Conservation (phyloP, 2,113 vertebrate genomes). For the Dipodomys ordii region DNA sequence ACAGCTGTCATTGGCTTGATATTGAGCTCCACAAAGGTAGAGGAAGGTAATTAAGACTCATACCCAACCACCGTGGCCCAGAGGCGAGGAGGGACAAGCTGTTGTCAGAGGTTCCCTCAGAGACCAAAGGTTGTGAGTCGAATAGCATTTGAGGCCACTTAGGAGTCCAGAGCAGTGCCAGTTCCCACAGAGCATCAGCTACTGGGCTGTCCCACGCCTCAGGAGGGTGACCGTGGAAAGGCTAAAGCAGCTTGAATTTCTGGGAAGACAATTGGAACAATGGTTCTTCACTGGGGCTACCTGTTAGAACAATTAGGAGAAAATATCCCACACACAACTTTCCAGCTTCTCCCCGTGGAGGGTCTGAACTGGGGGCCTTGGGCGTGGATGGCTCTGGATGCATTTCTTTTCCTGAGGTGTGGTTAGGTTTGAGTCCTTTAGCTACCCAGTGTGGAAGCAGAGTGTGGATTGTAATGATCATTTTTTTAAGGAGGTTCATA, state of each 20-base stretch:
- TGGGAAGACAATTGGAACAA: not conserved
- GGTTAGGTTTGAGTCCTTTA: not conserved
- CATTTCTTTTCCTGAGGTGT: not conserved
- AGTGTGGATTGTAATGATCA: too few relatives aligned
- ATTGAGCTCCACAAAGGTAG: not conserved
- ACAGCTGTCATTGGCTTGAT: not conserved
- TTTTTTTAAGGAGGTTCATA: not conserved
- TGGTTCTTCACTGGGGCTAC: not conserved
- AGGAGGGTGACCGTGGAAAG: accelerated
- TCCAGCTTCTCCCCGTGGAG: not conserved
- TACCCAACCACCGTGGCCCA: not conserved
- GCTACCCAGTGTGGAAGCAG: too few relatives aligned
- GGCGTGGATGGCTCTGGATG: not conserved
- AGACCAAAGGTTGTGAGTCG: not conserved
- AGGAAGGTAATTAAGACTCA: not conserved
- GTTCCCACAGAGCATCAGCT: too few relatives aligned
- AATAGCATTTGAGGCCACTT: not conserved
- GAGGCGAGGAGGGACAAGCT: not conserved
- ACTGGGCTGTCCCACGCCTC: too few relatives aligned
- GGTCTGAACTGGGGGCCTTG: not conserved
- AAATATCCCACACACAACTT: not conserved
- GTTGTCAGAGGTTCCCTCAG: not conserved
- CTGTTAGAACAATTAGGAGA: not conserved
- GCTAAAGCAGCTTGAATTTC: not conserved
- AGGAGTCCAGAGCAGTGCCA: too few relatives aligned